Evolutionary conservation across 1,140 invertebrate genomes (phyloP), one percentile per base, ranked within the genome.

Genomic region (Potamilus streckersoni): DNA sequence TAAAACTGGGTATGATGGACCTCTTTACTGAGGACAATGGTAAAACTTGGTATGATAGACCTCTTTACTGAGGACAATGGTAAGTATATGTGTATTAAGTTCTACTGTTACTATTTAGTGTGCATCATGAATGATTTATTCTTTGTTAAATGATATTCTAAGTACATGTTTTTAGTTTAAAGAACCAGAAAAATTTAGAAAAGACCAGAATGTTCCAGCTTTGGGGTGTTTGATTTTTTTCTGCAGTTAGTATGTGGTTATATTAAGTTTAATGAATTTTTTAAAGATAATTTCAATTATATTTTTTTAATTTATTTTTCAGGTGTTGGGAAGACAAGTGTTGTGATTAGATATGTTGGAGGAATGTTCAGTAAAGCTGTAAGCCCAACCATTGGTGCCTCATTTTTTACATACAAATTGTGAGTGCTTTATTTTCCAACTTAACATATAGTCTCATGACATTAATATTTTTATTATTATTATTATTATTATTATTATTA

Each of bases 311-410:
- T 20, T 71, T 73, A 84, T 83, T 75, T 92, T 92, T 58, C 88
- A 96, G 95, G 94, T 83, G 95, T 96, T 69, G 95, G 95, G 17
- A 96, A 97, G 90, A 96, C 95, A 1, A 95, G 94, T 84, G 91
- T 96, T 79, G 93, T 96, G 63, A 93, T 93, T 11, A 91, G 93
- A 61, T 96, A 96, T 90, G 92, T 96, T 49, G 93, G 94, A 58
- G 95, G 95, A 81, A 93, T 93, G 85, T 94, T 95, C 85, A 93
- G 93, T 74, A 92, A 93, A 67, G 92, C 93, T 81, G 93, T 93
- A 16, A 94, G 93, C 72, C 94, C 95, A 17, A 97, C 96, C 14
- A 95, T 97, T 83, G 96, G 95, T 2, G 96, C 96, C 57, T 96
- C 95, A 5, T 97, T 96, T 90, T 96, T 95, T 85, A 95, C 93